A percentile compares a stretch with the other conserved stretches of the same genome.
Evolutionary conservation across 2,888 invertebrate species (phyloP).

Genomic region (Himalopsyche tibetana): DNA sequence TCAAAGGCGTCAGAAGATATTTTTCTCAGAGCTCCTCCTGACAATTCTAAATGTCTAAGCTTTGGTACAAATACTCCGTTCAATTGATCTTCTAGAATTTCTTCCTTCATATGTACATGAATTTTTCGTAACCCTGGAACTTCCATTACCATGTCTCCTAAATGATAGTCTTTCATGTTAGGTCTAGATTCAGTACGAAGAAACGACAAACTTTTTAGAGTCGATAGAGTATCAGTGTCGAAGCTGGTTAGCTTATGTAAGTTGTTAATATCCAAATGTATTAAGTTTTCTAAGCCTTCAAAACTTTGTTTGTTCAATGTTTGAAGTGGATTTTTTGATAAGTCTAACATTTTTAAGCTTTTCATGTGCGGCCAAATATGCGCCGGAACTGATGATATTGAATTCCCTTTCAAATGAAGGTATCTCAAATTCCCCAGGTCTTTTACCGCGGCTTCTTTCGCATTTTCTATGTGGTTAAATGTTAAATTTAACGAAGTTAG

Average conservation of each 20-base stretch:
- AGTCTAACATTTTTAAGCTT: conserved; percentile 84
- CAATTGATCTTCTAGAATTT: conserved; percentile 84
- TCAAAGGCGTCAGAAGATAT: conserved; percentile 88
- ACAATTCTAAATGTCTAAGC: conserved; percentile 87
- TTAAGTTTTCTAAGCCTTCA: conserved; percentile 82
- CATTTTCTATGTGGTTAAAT: conserved; percentile 84
- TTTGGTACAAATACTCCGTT: conserved; percentile 87
- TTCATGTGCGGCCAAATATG: conserved; percentile 85
- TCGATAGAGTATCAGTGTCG: conserved; percentile 85
- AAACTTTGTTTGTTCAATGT: conserved; percentile 85
- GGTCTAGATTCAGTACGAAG: conserved; percentile 86
- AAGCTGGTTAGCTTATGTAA: conserved; percentile 84
- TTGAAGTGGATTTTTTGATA: conserved; percentile 89
- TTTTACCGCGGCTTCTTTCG: conserved; percentile 83
- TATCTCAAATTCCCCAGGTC: conserved; percentile 83
- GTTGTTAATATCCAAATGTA: conserved; percentile 85
- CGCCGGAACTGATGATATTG: conserved; percentile 84
- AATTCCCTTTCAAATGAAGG: conserved; percentile 87
- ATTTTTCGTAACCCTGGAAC: conserved; percentile 85
- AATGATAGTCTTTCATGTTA: conserved; percentile 83
- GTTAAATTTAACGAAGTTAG: conserved; percentile 89
- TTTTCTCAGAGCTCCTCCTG: conserved; percentile 83
- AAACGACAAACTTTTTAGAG: conserved; percentile 83
- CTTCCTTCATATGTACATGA: conserved; percentile 86
- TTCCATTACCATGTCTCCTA: conserved; percentile 84